A percentile compares a stretch with the other conserved stretches of the same genome.
phyloP scores from a whole-genome alignment of 2,888 invertebrate genomes.

The Apotomis betuletana region DNA sequence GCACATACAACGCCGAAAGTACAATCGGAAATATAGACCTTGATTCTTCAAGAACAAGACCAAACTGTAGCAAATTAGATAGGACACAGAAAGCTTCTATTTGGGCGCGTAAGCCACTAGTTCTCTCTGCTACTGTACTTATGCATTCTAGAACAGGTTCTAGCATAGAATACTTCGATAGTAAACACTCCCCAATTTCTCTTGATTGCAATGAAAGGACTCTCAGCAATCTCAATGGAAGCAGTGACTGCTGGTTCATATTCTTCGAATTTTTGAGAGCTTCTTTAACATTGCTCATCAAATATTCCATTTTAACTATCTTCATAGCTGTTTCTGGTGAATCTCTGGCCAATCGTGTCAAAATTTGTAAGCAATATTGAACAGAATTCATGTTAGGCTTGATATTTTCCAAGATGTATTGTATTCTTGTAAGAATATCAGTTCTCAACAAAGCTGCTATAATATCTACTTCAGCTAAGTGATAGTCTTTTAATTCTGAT shows the following conservation, averaged over 20 bases:
- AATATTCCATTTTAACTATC: conserved; percentile 85
- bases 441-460: conserved; percentile 88
- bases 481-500: conserved; percentile 91
- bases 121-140: conserved; percentile 77
- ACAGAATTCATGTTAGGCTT: conserved; percentile 89
- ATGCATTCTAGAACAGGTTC: conserved; percentile 82
- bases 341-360: conserved; percentile 91
- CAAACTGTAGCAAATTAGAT: conserved; percentile 81
- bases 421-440: conserved; percentile 88
- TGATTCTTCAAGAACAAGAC: conserved; percentile 74
- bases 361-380: conserved; percentile 89
- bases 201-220: conserved; percentile 86
- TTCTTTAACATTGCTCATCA: conserved; percentile 85
- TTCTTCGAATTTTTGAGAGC: conserved; percentile 81
- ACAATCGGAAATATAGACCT: conserved; percentile 81
- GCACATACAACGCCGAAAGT: conserved; percentile 82
- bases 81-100: conserved; percentile 85
- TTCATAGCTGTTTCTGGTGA: conserved; percentile 86
- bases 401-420: conserved; percentile 89
- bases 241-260: conserved; percentile 81
- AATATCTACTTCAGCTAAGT: conserved; percentile 92
- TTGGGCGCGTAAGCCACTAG: conserved; percentile 83
- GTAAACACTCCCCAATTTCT: conserved; percentile 79
- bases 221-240: conserved; percentile 89
- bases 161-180: conserved; percentile 81